phyloP scores from a whole-genome alignment of 2,797 vertebrate genomes.

The Coilia nasus region DNA sequence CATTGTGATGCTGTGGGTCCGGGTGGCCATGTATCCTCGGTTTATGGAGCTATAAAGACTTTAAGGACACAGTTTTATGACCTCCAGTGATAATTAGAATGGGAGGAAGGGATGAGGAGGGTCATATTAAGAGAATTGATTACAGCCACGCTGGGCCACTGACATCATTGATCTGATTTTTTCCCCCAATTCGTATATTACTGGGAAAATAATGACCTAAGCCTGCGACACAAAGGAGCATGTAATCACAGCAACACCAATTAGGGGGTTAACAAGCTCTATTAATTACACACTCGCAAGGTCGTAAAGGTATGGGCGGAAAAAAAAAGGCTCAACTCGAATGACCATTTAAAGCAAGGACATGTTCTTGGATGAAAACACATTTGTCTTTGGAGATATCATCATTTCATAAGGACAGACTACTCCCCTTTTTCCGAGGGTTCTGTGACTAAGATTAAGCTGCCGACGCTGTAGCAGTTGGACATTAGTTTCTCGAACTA shows the following conservation, averaged over 20 bases:
- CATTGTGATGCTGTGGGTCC: slow-evolving; percentile 21
- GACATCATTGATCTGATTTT: slow-evolving; percentile 35
- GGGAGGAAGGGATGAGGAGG: slow-evolving; percentile 25
- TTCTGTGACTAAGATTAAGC: background rate
- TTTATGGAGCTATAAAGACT: slow-evolving; percentile 49
- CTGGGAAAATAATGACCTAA: slow-evolving; percentile 13
- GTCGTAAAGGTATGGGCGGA: background rate
- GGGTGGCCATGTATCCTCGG: slow-evolving; percentile 19
- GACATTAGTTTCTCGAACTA: background rate
- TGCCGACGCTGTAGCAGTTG: background rate
- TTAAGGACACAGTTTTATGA: slow-evolving; percentile 36
- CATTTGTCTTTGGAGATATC: background rate
- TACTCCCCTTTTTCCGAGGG: background rate
- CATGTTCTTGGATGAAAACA: background rate
- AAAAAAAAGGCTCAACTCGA: background rate
- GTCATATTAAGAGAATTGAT: slow-evolving; percentile 43
- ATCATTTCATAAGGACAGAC: background rate
- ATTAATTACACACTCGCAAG: slow-evolving; percentile 20
- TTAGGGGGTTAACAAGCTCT: slow-evolving; percentile 34
- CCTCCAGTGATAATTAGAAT: slow-evolving; percentile 27
- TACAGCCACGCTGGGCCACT: slow-evolving; percentile 33
- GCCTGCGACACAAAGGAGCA: background rate
- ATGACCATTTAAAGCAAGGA: background rate
- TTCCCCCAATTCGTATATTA: background rate
- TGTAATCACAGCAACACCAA: slow-evolving; percentile 33